Conservation (phyloP, 2,888 invertebrate species). For the Noctua janthe region DNA sequence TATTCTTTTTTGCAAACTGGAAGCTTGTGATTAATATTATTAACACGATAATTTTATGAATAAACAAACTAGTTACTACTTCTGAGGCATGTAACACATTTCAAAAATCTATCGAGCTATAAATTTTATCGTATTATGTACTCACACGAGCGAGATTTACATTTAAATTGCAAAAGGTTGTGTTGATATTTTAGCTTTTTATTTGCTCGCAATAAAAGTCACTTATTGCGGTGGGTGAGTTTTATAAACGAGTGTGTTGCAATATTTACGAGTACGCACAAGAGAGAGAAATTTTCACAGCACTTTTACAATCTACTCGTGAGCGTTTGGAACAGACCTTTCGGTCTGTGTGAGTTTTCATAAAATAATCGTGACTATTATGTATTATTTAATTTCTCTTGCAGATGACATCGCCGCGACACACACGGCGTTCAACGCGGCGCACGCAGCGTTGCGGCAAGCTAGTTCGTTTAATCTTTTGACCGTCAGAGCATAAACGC, state of each 20-base stretch:
- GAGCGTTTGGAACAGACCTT: too few relatives aligned
- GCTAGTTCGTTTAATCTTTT: too few relatives aligned
- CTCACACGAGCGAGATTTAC: slow-evolving; percentile 13
- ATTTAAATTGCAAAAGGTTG: slow-evolving; percentile 35
- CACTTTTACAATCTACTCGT: too few relatives aligned
- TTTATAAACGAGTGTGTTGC: slow-evolving; percentile 28
- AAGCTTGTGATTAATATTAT: slow-evolving; percentile 12
- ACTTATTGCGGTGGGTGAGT: slow-evolving; percentile 32
- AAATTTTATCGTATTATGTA: background rate
- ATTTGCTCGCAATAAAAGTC: background rate
- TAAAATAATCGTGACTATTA: too few relatives aligned
- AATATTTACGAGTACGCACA: slow-evolving; percentile 37
- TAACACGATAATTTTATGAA: background rate
- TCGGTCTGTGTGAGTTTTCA: too few relatives aligned
- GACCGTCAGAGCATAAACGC: too few relatives aligned
- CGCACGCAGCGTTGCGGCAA: too few relatives aligned
- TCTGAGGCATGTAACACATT: background rate
- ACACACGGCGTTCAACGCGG: too few relatives aligned
- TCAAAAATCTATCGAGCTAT: background rate
- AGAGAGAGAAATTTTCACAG: too few relatives aligned
- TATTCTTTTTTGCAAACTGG: slow-evolving; percentile 54
- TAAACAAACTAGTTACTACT: background rate
- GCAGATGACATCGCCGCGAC: too few relatives aligned
- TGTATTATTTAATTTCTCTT: too few relatives aligned
- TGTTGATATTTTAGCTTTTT: background rate